Conservation (phyloP, 2,797 vertebrate species). For the Coracias cyanogaster region DNA sequence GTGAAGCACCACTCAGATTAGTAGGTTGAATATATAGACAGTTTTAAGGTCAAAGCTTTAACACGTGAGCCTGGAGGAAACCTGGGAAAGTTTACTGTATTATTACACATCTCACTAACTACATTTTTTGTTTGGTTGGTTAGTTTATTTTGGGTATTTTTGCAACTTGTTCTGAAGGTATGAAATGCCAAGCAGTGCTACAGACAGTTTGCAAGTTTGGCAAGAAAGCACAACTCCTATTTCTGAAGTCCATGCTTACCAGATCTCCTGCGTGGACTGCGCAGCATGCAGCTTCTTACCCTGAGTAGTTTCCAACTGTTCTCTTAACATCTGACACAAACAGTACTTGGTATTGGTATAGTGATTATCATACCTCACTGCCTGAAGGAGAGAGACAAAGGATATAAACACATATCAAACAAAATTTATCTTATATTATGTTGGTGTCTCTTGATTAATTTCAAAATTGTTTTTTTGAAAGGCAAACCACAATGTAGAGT, state of each 20-base stretch:
- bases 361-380: slow-evolving; percentile 92
- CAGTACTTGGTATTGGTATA: slow-evolving; percentile 98
- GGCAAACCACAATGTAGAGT: neutral
- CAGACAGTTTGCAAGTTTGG: neutral
- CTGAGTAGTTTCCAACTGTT: slow-evolving; percentile 90
- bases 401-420: neutral
- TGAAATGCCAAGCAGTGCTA: neutral
- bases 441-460: neutral
- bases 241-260: slow-evolving; percentile 78
- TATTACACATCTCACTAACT: neutral
- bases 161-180: neutral
- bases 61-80: neutral
- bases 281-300: slow-evolving; percentile 91
- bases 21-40: neutral
- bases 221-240: neutral
- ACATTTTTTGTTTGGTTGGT: neutral
- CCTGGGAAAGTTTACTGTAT: neutral
- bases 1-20: neutral
- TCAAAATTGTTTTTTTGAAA: neutral
- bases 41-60: neutral
- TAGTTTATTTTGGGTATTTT: neutral
- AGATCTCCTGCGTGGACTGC: slow-evolving; percentile 90
- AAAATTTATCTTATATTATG: neutral
- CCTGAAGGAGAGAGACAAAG: slow-evolving; percentile 78
- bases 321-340: slow-evolving; percentile 95